Conservation (phyloP, 1,140 invertebrate genomes). For the Lucilia sericata region DNA sequence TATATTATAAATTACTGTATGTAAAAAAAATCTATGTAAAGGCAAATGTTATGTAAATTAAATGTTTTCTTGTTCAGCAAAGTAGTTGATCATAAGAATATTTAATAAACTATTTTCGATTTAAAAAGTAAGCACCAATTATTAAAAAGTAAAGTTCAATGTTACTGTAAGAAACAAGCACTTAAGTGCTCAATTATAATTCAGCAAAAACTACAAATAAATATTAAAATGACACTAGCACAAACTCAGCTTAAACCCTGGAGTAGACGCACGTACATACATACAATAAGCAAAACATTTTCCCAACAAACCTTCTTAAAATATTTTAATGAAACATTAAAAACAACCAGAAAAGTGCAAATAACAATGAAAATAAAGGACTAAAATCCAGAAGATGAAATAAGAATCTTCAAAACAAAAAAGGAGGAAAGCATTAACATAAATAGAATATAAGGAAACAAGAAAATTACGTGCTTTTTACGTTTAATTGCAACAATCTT, state of each 20-base stretch:
- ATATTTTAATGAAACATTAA: not conserved
- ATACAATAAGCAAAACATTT: not conserved
- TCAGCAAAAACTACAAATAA: not conserved
- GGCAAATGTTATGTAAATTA: no score
- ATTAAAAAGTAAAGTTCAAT: no score
- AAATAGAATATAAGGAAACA: not conserved
- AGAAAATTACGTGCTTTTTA: slow-evolving; percentile 7
- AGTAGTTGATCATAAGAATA: no score
- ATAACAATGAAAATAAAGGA: not conserved
- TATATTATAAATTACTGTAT: no score
- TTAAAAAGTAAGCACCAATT: no score
- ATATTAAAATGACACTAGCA: not conserved
- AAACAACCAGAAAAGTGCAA: not conserved
- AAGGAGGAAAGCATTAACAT: not conserved
- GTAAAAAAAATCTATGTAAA: no score
- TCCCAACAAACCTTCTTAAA: not conserved
- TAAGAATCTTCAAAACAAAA: no score
- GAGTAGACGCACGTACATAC: not conserved
- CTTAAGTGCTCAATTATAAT: not conserved
- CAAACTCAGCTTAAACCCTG: not conserved
- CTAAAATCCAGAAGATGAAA: no score
- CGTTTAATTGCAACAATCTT: not conserved
- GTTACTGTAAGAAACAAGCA: not conserved
- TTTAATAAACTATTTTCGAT: no score
- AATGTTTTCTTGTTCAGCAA: no score